Conservation (phyloP, 1,140 invertebrate species). For the Glossosoma conforme region DNA sequence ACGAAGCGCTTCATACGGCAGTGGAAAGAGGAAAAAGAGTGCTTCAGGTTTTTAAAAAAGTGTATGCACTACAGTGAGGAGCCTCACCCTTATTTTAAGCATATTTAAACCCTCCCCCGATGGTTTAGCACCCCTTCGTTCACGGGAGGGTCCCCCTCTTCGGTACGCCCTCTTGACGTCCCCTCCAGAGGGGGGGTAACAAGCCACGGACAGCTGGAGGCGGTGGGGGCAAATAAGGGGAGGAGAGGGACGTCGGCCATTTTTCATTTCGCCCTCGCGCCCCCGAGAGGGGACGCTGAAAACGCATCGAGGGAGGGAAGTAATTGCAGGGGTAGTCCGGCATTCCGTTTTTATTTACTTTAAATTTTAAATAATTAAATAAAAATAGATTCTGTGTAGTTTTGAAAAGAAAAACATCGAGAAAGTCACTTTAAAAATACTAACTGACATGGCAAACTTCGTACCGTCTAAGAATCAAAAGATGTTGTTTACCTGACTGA, state of each 20-base stretch:
- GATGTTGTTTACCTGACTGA: no score
- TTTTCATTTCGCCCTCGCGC: constrained; percentile 28
- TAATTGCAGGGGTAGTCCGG: constrained; percentile 24
- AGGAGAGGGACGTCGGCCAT: constrained; percentile 26
- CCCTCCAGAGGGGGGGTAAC: constrained; percentile 25
- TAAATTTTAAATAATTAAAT: background rate
- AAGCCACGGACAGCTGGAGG: no score
- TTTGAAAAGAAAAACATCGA: no score
- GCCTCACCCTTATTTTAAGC: constrained; percentile 26
- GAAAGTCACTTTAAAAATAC: no score
- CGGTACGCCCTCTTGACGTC: constrained; percentile 4
- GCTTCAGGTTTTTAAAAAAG: no score
- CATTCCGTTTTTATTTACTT: no score
- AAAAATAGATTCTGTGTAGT: background rate
- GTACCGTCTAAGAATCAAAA: no score
- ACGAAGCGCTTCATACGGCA: no score
- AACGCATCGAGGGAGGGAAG: constrained; percentile 20
- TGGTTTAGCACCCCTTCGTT: constrained; percentile 3
- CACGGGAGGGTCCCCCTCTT: background rate
- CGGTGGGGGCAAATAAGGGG: constrained; percentile 3
- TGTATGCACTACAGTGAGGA: no score
- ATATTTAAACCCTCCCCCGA: constrained; percentile 26
- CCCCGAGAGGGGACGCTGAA: constrained; percentile 7
- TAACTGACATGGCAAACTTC: no score
- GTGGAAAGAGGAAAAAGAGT: no score